Base-by-base conservation (phyloP, 1,140 invertebrate species). In the Caenorhabditis remanei region DNA sequence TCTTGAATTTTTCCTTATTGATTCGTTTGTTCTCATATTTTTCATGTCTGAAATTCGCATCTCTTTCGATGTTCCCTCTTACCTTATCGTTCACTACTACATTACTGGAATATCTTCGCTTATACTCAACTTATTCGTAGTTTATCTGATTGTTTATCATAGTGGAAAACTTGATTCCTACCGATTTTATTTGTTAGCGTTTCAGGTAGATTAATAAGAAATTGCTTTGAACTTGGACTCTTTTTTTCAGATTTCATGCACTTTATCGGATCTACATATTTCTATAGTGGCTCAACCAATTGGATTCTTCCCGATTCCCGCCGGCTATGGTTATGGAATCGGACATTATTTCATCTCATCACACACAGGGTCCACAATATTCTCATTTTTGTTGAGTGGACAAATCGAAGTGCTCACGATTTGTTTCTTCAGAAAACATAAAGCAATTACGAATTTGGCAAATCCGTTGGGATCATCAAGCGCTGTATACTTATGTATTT, bases 381-480 rank as follows among this genome's bases (percentile, higher is more conserved):
- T 40, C 24, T 40, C 61, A 65, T 65, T 65, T 16, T 24, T 65
- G 9, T 9, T 65, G 1, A 65, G 61, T n/a, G 24, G 24, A 13
- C 61, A 65, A 40, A 65, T 65, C 32, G 61, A 65, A 40, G 61
- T 65, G 21, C 61, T 65, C 11, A 65, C 61, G 9, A 65, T 65
- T 40, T 65, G 41, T n/a, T 71, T 71, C 46, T 24, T 71, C 4
- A 19, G 41, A 46, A 71, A 71, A 43, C 40, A 71, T 4, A 4
- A 46, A 43, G 41, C 40, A 71, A 43, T 71, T 43, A 71, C 46
- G 14, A 24, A 71, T 19, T 8, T 71, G 4, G 46, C 16, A 43
- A 71, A 5, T n/a, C 13, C 19, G 7, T 46, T 4, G 19, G 16
- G 19, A 46, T 16, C 13, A 19, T 43, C 65, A 1, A 4, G 13